phyloP scores from a whole-genome alignment of 2,797 vertebrate genomes.

The Prunella strophiata region DNA sequence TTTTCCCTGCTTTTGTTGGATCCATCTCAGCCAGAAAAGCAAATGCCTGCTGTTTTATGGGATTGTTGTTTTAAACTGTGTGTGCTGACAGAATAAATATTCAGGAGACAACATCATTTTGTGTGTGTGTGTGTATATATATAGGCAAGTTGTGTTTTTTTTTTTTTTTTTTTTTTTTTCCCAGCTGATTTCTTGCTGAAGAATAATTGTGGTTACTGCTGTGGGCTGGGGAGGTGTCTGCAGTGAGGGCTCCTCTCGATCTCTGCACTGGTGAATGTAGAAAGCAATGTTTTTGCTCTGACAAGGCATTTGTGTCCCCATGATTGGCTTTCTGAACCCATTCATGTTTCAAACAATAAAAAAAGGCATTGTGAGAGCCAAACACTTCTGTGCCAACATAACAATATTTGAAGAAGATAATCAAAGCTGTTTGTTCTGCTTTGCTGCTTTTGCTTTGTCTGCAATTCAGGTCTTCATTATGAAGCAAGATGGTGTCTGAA shows the following conservation, averaged over 20 bases:
- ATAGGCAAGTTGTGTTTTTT: not conserved
- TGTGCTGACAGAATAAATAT: not conserved
- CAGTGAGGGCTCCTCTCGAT: not conserved
- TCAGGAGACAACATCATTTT: not conserved
- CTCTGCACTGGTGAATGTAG: not conserved
- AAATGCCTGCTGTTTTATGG: not conserved
- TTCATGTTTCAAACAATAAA: constrained; percentile 18
- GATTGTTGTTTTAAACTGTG: not conserved
- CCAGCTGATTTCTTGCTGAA: not conserved
- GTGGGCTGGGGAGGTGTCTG: not conserved
- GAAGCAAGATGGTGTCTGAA: constrained; percentile 32
- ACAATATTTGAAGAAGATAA: constrained; percentile 61
- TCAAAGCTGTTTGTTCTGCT: constrained; percentile 62
- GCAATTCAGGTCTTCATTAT: constrained; percentile 37
- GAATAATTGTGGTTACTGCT: not conserved
- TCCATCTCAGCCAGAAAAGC: not conserved
- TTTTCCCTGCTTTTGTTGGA: not conserved
- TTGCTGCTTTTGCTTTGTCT: constrained; percentile 28
- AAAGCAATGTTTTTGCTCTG: not conserved
- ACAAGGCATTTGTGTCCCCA: not conserved
- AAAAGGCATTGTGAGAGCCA: constrained; percentile 19
- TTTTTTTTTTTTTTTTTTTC: not conserved
- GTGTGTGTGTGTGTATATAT: not conserved
- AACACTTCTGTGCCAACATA: not conserved
- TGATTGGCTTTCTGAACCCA: not conserved